Evolutionary conservation across 2,888 invertebrate species (phyloP), one percentile per base, ranked within the genome.

Genomic region (Callyntrura guangdongensis): DNA sequence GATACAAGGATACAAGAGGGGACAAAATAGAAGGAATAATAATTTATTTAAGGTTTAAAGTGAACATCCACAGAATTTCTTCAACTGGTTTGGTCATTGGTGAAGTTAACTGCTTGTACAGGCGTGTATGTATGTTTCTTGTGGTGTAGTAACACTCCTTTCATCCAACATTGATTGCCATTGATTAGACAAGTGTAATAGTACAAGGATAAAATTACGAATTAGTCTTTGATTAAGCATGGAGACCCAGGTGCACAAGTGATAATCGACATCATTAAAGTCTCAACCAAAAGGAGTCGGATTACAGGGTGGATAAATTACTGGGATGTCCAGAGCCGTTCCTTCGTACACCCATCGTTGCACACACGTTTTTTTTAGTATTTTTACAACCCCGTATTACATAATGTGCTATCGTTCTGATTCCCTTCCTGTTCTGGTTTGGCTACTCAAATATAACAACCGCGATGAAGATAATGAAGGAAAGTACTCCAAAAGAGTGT

Each of bases 191-290:
- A 56, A 87, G 84, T 82, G 86, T 74, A 85, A 85, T 85, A 61
- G 25, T 47, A 90, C 91, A 81, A 17, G 85, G 83, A 77, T 91
- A 69, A 83, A 91, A 79, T 91, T 91, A 87, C 91, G 91, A 86
- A 90, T 90, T 90, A 86, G 86, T 53, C 25, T 90, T 79, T 86
- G 91, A 91, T 91, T 87, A 91, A 84, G 77, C 87, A 84, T 84
- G 91, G 91, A 86, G 91, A 84, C 91, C 69, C 86, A 87, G 83
- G 86, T 90, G 74, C 74, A 86, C 83, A 83, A 83, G 91, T 91
- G 91, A 91, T 91, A 91, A 91, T 91, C 83, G 87, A 72, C 84
- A 77, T 91, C 87, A 91, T 91, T 87, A 91, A 59, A 87, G 86
- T 77, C 77, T 77, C 56, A 17, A 64, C 56, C 64, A 67, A 56